These are phyloP conservation scores for Pachyrhynchus sulphureomaculatus DNA, from an alignment of 1,140 invertebrate species.

Conservation along the genomic window DNA sequence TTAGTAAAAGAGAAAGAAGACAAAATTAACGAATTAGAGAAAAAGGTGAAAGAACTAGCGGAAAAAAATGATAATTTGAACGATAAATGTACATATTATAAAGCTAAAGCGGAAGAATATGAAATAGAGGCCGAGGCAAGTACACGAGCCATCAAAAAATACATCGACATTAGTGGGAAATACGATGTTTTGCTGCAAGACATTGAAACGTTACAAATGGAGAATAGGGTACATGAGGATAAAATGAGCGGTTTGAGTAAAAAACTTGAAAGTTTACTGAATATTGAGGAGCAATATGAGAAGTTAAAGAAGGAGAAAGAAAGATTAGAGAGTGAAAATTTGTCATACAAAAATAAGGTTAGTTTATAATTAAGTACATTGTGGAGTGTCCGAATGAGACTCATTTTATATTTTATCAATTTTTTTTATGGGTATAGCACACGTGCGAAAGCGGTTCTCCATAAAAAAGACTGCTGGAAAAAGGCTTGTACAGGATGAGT, in stretches of 20 bases:
- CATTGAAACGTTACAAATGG: constrained; percentile 32
- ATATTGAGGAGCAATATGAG: constrained; percentile 33
- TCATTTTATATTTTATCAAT: too few species aligned
- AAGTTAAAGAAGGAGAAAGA: constrained; percentile 39
- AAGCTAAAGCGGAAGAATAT: constrained; percentile 31
- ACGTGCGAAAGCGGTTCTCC: too few species aligned
- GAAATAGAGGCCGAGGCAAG: constrained; percentile 32
- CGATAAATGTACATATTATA: constrained; percentile 38
- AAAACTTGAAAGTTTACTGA: constrained; percentile 11
- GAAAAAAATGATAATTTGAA: constrained; percentile 26
- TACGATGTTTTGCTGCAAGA: constrained; percentile 44
- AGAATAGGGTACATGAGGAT: constrained; percentile 12
- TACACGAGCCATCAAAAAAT: constrained; percentile 42
- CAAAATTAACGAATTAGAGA: constrained; percentile 31
- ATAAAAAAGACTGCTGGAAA: too few species aligned
- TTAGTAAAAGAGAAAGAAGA: constrained; percentile 17
- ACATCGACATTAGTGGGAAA: constrained; percentile 46
- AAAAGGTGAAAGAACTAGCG: constrained; percentile 34
- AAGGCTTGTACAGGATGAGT: too few species aligned
- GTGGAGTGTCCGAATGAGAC: too few species aligned
- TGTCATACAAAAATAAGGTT: constrained; percentile 34
- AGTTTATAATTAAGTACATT: constrained; percentile 8
- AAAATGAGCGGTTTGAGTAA: constrained; percentile 2
- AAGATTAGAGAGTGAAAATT: constrained; percentile 26
- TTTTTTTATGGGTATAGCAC: too few species aligned